Evolutionary conservation across 2,797 vertebrate species (phyloP), one percentile per base, ranked within the genome.

Genomic region (Chromis chromis): DNA sequence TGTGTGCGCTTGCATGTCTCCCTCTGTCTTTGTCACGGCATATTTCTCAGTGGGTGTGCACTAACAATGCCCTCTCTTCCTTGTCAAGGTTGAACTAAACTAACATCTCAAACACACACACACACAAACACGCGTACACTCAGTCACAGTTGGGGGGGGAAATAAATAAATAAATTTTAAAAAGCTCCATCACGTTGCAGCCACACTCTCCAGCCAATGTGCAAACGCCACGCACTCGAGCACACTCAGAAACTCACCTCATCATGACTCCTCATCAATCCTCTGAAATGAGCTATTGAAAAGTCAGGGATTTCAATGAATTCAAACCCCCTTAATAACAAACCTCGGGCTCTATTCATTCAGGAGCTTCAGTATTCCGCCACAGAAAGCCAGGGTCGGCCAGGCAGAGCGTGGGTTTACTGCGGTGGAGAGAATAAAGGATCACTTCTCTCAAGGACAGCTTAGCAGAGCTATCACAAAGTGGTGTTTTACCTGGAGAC

Each of bases 401-500:
- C 69, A 60, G 81, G 76, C 54, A 36, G 55, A 72, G 87, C 69
- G 85, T 89, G 83, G 88, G 90, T 65, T 88, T 73, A 36, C 79
- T 73, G 86, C 85, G 75, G 75, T 10, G 52, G 57, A 49, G 33
- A 68, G 83, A 85, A 89, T 28, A 85, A 91, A 91, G 56, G 49
- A 63, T 65, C 54, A 13, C 79, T 81, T 76, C 66, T 86, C 65
- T 88, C 90, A 91, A 92, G 91, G 90, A 91, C 90, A 27, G 61
- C 81, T 88, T 85, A 85, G 72, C 84, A 75, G 79, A 85, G 79
- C 69, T 28, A 36, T 58, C 39, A 70, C 70, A 74, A 76, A 81
- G 61, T 28, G 49, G 8, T 33, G 83, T 33, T 89, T 81, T 70
- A 85, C 78, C 81, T 80, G 68, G 55, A 84, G 73, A 79, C 2